Percentiles rank a stretch among this genome's conserved stretches.
These are phyloP conservation scores for Microctonus brassicae DNA, from an alignment of 2,888 invertebrate species.

Conservation along the genomic window DNA sequence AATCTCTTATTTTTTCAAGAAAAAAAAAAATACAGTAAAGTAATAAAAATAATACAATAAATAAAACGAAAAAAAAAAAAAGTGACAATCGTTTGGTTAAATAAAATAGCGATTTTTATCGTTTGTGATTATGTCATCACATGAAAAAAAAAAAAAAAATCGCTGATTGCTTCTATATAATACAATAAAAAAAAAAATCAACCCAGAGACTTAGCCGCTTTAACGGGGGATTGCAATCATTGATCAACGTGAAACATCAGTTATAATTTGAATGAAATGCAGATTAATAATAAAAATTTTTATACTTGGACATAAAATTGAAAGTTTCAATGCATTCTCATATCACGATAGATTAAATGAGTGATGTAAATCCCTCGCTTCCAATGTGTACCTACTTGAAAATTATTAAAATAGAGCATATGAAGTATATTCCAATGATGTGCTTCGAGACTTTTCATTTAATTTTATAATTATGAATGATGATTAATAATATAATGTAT, in stretches of 20 bases:
- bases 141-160: conserved; percentile 35
- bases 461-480: not conserved
- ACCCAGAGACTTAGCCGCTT: conserved; percentile 53
- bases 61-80: conserved; percentile 40
- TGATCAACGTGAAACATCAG: conserved; percentile 3
- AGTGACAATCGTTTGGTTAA: conserved; percentile 41
- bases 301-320: not conserved
- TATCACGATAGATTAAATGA: conserved; percentile 10
- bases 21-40: conserved; percentile 47
- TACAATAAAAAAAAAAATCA: conserved; percentile 30
- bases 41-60: conserved; percentile 33
- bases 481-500: not conserved
- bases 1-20: conserved; percentile 63
- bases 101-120: conserved; percentile 14
- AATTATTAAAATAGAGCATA: conserved; percentile 36
- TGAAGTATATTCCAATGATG: conserved; percentile 14
- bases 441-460: conserved; percentile 6
- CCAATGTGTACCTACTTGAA: conserved; percentile 51
- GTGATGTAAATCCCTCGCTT: conserved; percentile 38
- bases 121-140: conserved; percentile 12
- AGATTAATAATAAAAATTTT: conserved; percentile 10
- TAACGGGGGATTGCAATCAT: conserved; percentile 45
- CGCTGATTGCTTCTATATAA: not conserved
- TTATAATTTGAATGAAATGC: not conserved
- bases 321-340: not conserved